Percentiles rank a stretch among this genome's conserved stretches.
phyloP scores from a whole-genome alignment of 1,140 invertebrate genomes.

The Bombyx mandarina region DNA sequence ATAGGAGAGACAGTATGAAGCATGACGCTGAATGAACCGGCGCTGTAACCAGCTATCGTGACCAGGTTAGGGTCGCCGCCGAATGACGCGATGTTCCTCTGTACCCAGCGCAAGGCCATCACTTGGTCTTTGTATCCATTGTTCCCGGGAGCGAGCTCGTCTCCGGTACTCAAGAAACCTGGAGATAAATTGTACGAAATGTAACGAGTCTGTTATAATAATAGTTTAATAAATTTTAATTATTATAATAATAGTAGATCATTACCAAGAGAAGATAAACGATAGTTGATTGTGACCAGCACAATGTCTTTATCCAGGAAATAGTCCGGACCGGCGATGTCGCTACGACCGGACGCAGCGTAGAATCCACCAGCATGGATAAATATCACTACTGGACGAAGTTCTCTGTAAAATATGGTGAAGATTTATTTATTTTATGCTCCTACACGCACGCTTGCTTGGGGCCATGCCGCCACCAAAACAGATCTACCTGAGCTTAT shows the following conservation, averaged over 20 bases:
- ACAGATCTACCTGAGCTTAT: no score
- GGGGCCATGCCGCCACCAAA: no score
- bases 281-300: slow-evolving; percentile 80
- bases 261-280: slow-evolving; percentile 66
- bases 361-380: slow-evolving; percentile 69
- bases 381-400: slow-evolving; percentile 72
- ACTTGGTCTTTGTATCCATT: slow-evolving; percentile 78
- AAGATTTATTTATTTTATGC: no score
- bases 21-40: slow-evolving; percentile 69
- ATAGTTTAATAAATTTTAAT: no score
- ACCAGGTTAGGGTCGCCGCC: slow-evolving; percentile 29
- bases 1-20: slow-evolving; percentile 79
- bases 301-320: slow-evolving; percentile 77
- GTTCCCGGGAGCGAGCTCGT: slow-evolving; percentile 73
- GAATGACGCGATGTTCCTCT: slow-evolving; percentile 70
- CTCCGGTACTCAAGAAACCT: slow-evolving; percentile 63
- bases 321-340: slow-evolving; percentile 73
- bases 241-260: no score
- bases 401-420: slow-evolving; percentile 1
- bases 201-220: no score
- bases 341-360: slow-evolving; percentile 59
- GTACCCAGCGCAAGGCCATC: slow-evolving; percentile 74
- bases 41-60: slow-evolving; percentile 29
- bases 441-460: no score
- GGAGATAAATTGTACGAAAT: no score